phyloP scores from a whole-genome alignment of 2,797 vertebrate species.

The Champsocephalus gunnari region DNA sequence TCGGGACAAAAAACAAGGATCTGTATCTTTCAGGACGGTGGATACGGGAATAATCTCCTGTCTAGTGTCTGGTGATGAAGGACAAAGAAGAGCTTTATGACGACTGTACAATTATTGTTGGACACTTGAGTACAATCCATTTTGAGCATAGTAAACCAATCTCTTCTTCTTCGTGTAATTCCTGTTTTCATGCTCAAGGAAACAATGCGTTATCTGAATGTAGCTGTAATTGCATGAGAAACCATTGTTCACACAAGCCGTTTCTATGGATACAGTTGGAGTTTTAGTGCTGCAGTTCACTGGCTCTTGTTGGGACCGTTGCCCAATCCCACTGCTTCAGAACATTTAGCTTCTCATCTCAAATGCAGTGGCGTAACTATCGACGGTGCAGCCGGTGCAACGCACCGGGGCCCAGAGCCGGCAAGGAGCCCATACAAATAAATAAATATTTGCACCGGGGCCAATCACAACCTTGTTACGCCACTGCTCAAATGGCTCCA shows the following conservation, averaged over 20 bases:
- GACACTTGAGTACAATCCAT: not conserved
- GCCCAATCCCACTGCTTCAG: not conserved
- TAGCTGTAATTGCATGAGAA: slow-evolving; percentile 22
- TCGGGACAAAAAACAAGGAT: not conserved
- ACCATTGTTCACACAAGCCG: slow-evolving; percentile 5
- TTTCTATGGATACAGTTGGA: slow-evolving; percentile 18
- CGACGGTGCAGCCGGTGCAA: too few relatives aligned
- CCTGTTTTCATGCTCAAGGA: slow-evolving; percentile 1
- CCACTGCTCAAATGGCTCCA: slow-evolving; percentile 45
- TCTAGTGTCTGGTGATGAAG: not conserved
- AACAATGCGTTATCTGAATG: not conserved
- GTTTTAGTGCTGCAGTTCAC: slow-evolving; percentile 28
- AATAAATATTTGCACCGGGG: too few relatives aligned
- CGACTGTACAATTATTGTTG: not conserved
- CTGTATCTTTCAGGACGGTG: not conserved
- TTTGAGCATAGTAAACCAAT: not conserved
- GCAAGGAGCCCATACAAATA: too few relatives aligned
- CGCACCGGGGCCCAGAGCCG: too few relatives aligned
- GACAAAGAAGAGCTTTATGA: not conserved
- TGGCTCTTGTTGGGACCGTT: not conserved
- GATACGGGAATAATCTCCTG: not conserved
- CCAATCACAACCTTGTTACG: too few relatives aligned
- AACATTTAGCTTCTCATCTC: slow-evolving; percentile 15
- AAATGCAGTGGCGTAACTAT: slow-evolving; percentile 13
- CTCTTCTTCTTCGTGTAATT: not conserved